Evolutionary conservation across 1,140 invertebrate species (phyloP).

Genomic region (Listronotus oregonensis): DNA sequence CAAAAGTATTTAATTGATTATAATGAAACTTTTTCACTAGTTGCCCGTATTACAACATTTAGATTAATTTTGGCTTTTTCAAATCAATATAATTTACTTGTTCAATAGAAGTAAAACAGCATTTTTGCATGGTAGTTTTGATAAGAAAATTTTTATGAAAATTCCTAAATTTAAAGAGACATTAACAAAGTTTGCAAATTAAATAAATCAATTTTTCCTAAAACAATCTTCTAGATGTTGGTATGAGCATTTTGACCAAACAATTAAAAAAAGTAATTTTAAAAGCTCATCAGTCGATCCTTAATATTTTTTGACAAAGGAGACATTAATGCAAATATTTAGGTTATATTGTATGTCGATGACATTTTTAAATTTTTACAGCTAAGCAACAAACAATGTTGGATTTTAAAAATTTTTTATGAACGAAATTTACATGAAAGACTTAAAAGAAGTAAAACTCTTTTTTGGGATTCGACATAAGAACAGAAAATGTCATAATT

Average conservation of each 20-base stretch:
- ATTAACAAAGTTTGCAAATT: conserved; percentile 49
- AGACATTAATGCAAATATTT: background rate
- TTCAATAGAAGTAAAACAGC: conserved; percentile 52
- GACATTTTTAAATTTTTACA: background rate
- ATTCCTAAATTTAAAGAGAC: conserved; percentile 48
- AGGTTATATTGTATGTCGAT: conserved; percentile 1
- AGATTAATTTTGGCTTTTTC: conserved; percentile 55
- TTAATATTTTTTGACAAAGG: background rate
- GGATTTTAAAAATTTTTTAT: background rate
- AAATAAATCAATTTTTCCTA: conserved; percentile 55
- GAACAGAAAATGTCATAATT: background rate
- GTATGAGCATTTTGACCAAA: conserved; percentile 1
- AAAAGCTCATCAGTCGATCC: background rate
- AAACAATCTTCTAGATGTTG: conserved; percentile 54
- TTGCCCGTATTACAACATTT: conserved; percentile 43
- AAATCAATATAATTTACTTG: conserved; percentile 55
- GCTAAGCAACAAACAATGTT: too few species aligned
- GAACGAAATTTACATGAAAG: background rate
- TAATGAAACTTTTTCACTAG: conserved; percentile 45
- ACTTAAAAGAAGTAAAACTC: conserved; percentile 3
- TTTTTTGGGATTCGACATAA: background rate
- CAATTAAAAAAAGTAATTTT: too few species aligned
- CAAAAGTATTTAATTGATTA: conserved; percentile 53
- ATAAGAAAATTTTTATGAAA: conserved; percentile 54
- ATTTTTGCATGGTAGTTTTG: conserved; percentile 52